Percentiles rank a stretch among this genome's conserved stretches.
phyloP scores from a whole-genome alignment of 2,113 vertebrate species.

The Cryptoleucopteryx plumbea region DNA sequence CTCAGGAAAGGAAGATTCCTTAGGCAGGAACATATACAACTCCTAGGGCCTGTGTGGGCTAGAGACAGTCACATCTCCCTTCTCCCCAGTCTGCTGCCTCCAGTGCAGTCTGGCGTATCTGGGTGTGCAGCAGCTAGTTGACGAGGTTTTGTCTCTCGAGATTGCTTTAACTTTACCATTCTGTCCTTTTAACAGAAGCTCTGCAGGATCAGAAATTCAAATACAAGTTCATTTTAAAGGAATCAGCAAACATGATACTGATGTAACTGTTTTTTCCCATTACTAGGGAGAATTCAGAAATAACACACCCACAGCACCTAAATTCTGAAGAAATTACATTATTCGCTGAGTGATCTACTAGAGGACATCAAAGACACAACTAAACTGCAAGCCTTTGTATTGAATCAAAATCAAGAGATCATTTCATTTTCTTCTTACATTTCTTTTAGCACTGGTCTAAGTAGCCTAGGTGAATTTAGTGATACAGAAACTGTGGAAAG shows the following conservation, averaged over 20 bases:
- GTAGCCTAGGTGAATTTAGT: background rate
- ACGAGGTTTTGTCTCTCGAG: background rate
- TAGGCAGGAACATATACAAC: background rate
- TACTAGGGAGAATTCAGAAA: background rate
- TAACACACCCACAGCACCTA: background rate
- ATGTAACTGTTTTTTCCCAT: background rate
- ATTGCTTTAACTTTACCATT: background rate
- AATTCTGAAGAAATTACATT: background rate
- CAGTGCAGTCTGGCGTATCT: background rate
- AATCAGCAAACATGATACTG: background rate
- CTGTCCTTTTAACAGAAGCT: background rate
- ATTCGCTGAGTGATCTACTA: background rate
- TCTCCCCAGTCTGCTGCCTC: background rate
- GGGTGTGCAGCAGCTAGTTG: background rate
- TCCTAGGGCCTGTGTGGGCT: background rate
- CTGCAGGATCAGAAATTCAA: background rate
- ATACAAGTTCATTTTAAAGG: background rate
- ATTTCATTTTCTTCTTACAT: background rate
- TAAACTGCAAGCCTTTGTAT: background rate
- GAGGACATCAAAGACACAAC: background rate
- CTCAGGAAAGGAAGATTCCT: background rate
- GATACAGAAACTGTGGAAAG: background rate
- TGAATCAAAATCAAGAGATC: background rate
- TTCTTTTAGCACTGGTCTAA: background rate
- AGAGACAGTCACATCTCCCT: background rate